Base-by-base conservation (phyloP, 2,888 invertebrate genomes). In the Xestia xanthographa region DNA sequence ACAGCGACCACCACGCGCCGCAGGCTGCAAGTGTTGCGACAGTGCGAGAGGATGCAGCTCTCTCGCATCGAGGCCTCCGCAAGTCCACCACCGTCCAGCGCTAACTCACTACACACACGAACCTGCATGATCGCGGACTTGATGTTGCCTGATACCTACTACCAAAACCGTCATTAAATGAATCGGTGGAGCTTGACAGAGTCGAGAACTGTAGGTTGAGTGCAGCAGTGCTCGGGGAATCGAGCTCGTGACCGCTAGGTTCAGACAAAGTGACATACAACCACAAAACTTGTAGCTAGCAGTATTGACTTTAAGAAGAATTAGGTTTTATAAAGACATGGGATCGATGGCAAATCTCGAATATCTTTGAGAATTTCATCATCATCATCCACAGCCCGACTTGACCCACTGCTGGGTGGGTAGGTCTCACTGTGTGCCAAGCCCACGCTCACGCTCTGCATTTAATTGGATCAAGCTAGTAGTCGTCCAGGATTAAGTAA, bases 41-140 rank as follows among this genome's bases (percentile, higher is more conserved):
- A 9, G 11, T n/a, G 29, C 41, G 34, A 34, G n/a, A 26, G 77
- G 68, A 76, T 66, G 58, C 58, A 38, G 43, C 82, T 70, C 67
- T 75, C 76, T 53, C 34, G n/a, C n/a, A n/a, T n/a, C n/a, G 29
- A 60, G 2, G 26, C 41, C 45, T 66, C 66, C 41, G 69, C 22
- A 34, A 41, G 48, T 56, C 34, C 14, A 22, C 68, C 22, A 43
- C 45, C 41, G 50, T 41, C 73, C 34, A 38, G 53, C 22, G 20
- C 34, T 45, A 70, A 14, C 78, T 77, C 22, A 45, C 9, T 20
- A 29, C n/a, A 22, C 34, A 41, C 58, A 48, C 14, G 45, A 43
- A 22, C 11, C 43, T 72, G 38, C 17, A 50, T n/a, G n/a, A n/a
- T 43, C 50, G 62, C 50, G n/a, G 41, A 45, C 12, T 22, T 20